Evolutionary conservation across 2,888 invertebrate genomes (phyloP).

Genomic region (Papilio elwesi): DNA sequence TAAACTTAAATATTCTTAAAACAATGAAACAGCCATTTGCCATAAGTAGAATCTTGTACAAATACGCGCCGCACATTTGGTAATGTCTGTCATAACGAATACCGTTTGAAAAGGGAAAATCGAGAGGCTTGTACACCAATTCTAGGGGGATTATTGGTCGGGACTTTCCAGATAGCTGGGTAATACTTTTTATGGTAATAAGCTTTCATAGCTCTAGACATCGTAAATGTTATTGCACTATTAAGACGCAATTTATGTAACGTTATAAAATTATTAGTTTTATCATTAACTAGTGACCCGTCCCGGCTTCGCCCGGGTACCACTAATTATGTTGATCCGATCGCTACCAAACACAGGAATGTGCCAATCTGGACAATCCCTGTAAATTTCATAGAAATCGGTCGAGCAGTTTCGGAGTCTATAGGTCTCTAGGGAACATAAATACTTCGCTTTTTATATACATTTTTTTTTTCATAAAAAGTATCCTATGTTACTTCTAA

Average conservation of each 20-base stretch:
- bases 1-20: not conserved
- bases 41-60: not conserved
- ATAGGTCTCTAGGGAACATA: too few species aligned
- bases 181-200: slow-evolving; percentile 16
- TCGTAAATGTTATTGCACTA: slow-evolving; percentile 6
- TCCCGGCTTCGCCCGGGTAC: too few species aligned
- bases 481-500: too few species aligned
- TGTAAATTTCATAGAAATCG: too few species aligned
- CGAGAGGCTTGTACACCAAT: slow-evolving; percentile 55
- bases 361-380: too few species aligned
- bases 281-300: too few species aligned
- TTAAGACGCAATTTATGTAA: slow-evolving; percentile 1
- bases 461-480: too few species aligned
- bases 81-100: slow-evolving; percentile 39
- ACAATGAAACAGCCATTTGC: not conserved
- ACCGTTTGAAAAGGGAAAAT: slow-evolving; percentile 50
- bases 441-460: too few species aligned
- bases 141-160: slow-evolving; percentile 54
- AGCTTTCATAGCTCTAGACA: not conserved
- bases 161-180: slow-evolving; percentile 41
- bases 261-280: not conserved
- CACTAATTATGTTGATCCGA: too few species aligned
- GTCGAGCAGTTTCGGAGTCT: too few species aligned
- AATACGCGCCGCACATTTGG: not conserved
- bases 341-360: too few species aligned